Base-by-base conservation (phyloP, 2,797 vertebrate species). In the Chrysocyon brachyurus region DNA sequence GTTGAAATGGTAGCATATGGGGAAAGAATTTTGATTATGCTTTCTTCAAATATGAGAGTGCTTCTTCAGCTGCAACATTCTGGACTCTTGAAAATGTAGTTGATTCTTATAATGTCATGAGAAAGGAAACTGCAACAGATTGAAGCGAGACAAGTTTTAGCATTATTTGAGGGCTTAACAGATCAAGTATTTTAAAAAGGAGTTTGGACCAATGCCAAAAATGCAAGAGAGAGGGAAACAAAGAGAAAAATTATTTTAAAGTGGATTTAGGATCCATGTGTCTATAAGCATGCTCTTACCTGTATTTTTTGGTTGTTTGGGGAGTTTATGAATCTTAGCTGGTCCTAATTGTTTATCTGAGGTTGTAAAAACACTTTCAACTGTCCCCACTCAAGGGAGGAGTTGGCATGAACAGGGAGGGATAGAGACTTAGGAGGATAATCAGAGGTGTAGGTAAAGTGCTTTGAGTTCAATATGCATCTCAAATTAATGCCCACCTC, bases 81-180 rank as follows among this genome's bases (percentile, higher is more conserved):
- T 97, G 57, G 64, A 97, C 97, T 90, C 87, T 82, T 92, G 94
- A 96, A 97, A 95, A 97, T 97, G 96, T 97, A 92, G 12, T 87
- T 59, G 83, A 15, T 72, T 97, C 52, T 84, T 61, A 0, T 70
- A 96, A 68, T 54, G 78, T 73, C 77, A 89, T 91, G 85, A 97
- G 92, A 89, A 95, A 64, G 3, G 22, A 94, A 98, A 95, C 40
- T 61, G 61, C 36, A 90, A 87, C 86, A 93, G 10, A 90, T 95
- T 90, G 83, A 93, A 97, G 87, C 0, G 61, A 61, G 82, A 82
- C 75, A 66, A 6, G 24, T 61, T 95, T 98, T 87, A 92, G 14
- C 11, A 85, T 89, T 72, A 0, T 93, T 90, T 94, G 28, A 63
- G 57, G 5, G 70, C 40, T 94, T 88, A 10, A 97, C 73, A 59